Evolutionary conservation across 2,797 vertebrate species (phyloP).

Genomic region (Anomalospiza imberbis): DNA sequence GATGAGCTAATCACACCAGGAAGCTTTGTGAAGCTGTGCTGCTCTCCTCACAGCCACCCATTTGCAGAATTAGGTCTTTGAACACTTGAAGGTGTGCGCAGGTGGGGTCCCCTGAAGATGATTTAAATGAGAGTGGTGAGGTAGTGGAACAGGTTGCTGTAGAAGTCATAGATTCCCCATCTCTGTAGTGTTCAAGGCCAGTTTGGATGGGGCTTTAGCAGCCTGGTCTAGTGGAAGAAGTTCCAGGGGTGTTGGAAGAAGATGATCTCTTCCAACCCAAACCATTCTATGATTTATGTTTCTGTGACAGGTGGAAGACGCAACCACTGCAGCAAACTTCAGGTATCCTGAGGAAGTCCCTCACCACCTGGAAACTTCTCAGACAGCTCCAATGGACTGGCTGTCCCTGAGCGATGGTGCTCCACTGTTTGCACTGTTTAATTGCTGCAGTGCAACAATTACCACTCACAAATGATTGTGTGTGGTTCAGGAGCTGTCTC

Average conservation of each 20-base stretch:
- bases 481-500: background rate
- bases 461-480: background rate
- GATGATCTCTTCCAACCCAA: background rate
- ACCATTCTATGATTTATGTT: background rate
- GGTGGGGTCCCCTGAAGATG: background rate
- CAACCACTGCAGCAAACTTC: fast-evolving
- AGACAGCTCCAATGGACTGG: background rate
- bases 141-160: background rate
- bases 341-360: background rate
- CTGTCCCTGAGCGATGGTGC: background rate
- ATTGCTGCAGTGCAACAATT: background rate
- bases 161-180: background rate
- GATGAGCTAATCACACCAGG: background rate
- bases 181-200: background rate
- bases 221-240: fast-evolving
- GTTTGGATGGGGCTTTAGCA: background rate
- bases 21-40: background rate
- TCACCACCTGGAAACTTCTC: background rate
- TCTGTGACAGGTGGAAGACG: background rate
- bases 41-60: background rate
- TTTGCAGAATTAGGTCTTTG: background rate
- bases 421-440: background rate
- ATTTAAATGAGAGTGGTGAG: background rate
- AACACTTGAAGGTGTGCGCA: background rate
- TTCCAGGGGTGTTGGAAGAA: background rate